Base-by-base conservation (phyloP, 2,797 vertebrate species). In the Kryptolebias ocellatus region DNA sequence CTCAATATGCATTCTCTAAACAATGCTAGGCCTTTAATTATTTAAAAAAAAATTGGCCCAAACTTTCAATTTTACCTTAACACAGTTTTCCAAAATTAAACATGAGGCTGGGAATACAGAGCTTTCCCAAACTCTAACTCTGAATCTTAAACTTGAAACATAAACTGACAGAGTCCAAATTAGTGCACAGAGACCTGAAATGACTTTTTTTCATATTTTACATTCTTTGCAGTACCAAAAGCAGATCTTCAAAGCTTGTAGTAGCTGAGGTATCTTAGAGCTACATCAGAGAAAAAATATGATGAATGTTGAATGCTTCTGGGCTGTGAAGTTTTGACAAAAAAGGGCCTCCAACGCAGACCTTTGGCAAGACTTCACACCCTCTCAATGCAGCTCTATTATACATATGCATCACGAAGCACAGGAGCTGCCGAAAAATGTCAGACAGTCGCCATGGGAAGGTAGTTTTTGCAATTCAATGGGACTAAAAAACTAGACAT, bases 241-340 rank as follows among this genome's bases (percentile, higher is more conserved):
- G 76, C 74, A 58, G 46, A 77, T 81, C 80, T 88, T 91, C 87
- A 89, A 88, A 90, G 87, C 60, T 39, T 64, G 54, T 17, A 49
- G 71, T 31, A 31, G 67, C 74, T 9, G 81, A 83, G 67, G 80
- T 84, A 78, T 80, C 83, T 77, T 57, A 72, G 76, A 49, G 76
- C 76, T 57, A 79, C 78, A 87, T 88, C 83, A 83, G 81, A 86
- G 78, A 4, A 51, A 75, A 64, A 63, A 70, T 57, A 63, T 1
- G 58, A 87, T 91, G 78, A 89, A 90, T 89, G 85, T 89, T 87
- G 85, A 84, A 89, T 87, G 83, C 53, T 70, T 71, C 80, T 60
- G 46, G 59, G 76, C 82, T 84, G 66, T 87, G 83, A 87, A 84
- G 86, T 85, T 73, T 81, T 83, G 80, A 81, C 79, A 87, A 70